Base-by-base conservation (phyloP, 2,797 vertebrate species). In the Yasuhikotakia modesta region DNA sequence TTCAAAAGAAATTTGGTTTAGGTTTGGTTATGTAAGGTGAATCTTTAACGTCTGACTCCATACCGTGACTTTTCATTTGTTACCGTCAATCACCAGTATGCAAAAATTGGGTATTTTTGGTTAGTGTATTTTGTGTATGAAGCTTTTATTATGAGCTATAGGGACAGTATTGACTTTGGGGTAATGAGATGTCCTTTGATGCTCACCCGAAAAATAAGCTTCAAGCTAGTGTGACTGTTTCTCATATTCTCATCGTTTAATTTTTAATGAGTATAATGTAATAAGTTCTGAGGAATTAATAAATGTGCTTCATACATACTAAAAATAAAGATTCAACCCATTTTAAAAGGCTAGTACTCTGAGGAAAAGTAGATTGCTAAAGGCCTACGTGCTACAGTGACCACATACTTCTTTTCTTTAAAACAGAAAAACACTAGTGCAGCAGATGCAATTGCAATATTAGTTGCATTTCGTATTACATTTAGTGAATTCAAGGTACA, bases 141-240 rank as follows among this genome's bases (percentile, higher is more conserved):
- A 72, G 76, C 24, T 30, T 69, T 76, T 77, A 81, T 73, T 63
- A 73, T n/a, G 30, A 64, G 63, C 55, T 73, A 17, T 58, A 45
- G 39, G 55, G 45, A 72, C 53, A 66, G 43, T 27, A 76, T 81
- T 27, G 27, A 58, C 73, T 2, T 21, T 35, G 58, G 79, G 65
- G 19, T 76, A 76, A 76, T 81, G 68, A 76, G 6, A 70, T 57
- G 73, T 52, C 27, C 63, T 81, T 73, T 81, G 64, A 73, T 68
- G 46, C 39, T 58, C 14, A 61, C 24, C 53, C 55, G 46, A 69
- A 76, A 73, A 72, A 73, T 65, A 48, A 16, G 35, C 48, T 73
- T 35, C 27, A 69, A 72, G 65, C 66, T 61, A 57, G 58, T 39
- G 66, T 65, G 53, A 67, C 74, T 45, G 78, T 35, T 63, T 19